phyloP scores from a whole-genome alignment of 2,888 invertebrate species.

The Ectropis crepuscularia region DNA sequence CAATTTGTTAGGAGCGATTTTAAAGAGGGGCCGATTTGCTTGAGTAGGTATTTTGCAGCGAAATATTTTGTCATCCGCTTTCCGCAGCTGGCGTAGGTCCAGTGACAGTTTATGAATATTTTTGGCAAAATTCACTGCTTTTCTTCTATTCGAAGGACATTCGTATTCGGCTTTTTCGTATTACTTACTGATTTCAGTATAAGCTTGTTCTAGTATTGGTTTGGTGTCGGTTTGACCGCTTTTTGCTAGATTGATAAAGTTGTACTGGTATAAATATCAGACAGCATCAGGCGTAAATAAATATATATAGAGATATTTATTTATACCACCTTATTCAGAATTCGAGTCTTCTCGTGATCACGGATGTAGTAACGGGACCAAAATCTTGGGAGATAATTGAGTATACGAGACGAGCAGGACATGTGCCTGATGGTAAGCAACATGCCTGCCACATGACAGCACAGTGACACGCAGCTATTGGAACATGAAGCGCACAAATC shows the following conservation, averaged over 20 bases:
- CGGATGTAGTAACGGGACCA: too few species aligned
- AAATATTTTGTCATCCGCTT: slow-evolving; percentile 80
- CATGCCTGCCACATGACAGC: too few species aligned
- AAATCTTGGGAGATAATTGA: too few species aligned
- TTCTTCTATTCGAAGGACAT: slow-evolving; percentile 67
- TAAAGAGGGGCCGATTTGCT: slow-evolving; percentile 78
- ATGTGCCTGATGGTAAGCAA: too few species aligned
- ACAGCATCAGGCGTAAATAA: too few species aligned
- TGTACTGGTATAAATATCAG: background rate
- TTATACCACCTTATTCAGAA: too few species aligned
- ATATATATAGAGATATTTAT: too few species aligned
- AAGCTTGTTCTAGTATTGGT: slow-evolving; percentile 18
- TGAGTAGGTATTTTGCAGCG: slow-evolving; percentile 80
- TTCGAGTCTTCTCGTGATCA: too few species aligned
- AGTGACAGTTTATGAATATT: slow-evolving; percentile 85
- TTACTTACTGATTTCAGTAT: slow-evolving; percentile 44
- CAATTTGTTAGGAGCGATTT: slow-evolving; percentile 77
- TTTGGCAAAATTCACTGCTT: slow-evolving; percentile 77
- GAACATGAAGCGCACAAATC: too few species aligned
- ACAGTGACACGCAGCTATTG: too few species aligned
- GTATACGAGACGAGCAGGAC: too few species aligned
- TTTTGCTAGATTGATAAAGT: slow-evolving; percentile 31
- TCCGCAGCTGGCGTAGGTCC: slow-evolving; percentile 82
- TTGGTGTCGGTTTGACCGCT: slow-evolving; percentile 24
- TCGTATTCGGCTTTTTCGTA: slow-evolving; percentile 68